phyloP scores from a whole-genome alignment of 2,113 vertebrate species.

The Actinemys pallida region DNA sequence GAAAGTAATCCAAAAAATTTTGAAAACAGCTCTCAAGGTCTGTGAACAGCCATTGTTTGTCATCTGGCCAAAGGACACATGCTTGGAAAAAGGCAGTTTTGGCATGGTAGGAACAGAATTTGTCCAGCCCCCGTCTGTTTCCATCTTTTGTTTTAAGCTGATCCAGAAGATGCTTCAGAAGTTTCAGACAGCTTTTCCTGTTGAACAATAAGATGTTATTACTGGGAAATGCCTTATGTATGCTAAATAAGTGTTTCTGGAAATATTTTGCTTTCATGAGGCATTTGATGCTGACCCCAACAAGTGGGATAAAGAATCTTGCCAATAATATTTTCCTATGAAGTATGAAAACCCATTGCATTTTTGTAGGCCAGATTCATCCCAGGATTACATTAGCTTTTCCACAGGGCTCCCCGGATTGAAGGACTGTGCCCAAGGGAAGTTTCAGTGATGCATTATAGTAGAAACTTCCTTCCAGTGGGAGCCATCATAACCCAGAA shows the following conservation, averaged over 20 bases:
- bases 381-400: neutral
- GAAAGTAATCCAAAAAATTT: constrained; percentile 76
- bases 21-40: constrained; percentile 80
- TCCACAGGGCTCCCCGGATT: neutral
- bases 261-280: neutral
- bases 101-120: constrained; percentile 86
- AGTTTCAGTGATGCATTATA: neutral
- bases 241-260: neutral
- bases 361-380: neutral
- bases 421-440: neutral
- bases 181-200: constrained; percentile 89
- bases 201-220: constrained; percentile 38
- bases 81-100: constrained; percentile 87
- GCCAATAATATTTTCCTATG: neutral
- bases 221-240: neutral
- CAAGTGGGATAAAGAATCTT: neutral
- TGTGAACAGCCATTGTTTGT: constrained; percentile 75
- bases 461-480: neutral
- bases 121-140: constrained; percentile 66
- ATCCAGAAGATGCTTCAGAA: constrained; percentile 87
- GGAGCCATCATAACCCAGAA: too few species aligned
- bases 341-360: neutral
- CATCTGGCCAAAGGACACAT: constrained; percentile 72
- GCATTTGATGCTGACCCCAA: neutral
- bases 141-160: constrained; percentile 78